phyloP scores from a whole-genome alignment of 2,888 invertebrate genomes.

The Andrena minutula region DNA sequence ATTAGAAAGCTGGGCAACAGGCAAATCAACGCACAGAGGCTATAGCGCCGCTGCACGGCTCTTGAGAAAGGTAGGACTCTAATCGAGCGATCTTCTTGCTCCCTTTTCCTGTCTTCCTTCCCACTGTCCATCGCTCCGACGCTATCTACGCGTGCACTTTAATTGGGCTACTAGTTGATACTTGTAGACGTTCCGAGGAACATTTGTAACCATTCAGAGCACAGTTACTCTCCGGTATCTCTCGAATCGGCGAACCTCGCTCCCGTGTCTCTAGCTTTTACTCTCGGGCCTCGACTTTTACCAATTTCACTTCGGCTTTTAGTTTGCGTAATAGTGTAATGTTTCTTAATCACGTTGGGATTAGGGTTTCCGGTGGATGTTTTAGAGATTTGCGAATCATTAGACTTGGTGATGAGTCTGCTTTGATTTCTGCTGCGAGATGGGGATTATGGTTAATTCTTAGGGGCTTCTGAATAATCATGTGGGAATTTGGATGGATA shows the following conservation, averaged over 20 bases:
- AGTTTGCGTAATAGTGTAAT: slow-evolving; percentile 18
- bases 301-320: slow-evolving; percentile 16
- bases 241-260: not conserved
- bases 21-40: slow-evolving; percentile 1
- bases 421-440: not conserved
- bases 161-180: not conserved
- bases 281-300: slow-evolving; percentile 18
- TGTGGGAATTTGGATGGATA: slow-evolving; percentile 10
- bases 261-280: not conserved
- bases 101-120: not conserved
- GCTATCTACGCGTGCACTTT: not conserved
- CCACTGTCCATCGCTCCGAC: too few relatives aligned
- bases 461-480: slow-evolving; percentile 22
- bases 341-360: too few relatives aligned
- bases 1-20: slow-evolving; percentile 61
- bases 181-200: not conserved
- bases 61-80: not conserved
- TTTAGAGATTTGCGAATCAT: too few relatives aligned
- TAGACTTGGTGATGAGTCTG: not conserved
- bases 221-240: slow-evolving; percentile 9
- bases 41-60: not conserved
- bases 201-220: not conserved
- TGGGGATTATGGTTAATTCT: not conserved
- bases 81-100: not conserved
- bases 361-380: not conserved